These are phyloP conservation scores for Pipistrellus nathusii DNA, from an alignment of 2,797 vertebrate species.

Conservation along the genomic window DNA sequence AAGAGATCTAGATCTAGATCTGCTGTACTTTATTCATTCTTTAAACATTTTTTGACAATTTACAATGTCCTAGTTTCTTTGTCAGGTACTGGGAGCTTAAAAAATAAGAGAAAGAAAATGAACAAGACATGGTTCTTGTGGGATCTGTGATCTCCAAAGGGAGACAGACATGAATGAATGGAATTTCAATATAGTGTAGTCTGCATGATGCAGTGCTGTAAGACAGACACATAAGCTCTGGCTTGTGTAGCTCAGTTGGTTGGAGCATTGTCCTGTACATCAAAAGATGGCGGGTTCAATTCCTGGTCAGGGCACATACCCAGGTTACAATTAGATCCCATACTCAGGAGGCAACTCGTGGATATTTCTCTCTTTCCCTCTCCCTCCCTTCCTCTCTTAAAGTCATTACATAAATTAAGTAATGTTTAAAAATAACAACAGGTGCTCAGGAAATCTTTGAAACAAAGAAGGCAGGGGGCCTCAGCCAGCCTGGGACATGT, in stretches of 20 bases:
- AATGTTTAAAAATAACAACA: no score
- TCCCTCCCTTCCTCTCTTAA: no score
- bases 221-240: neutral
- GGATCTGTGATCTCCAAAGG: neutral
- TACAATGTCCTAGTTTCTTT: neutral
- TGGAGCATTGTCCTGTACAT: no score
- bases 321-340: no score
- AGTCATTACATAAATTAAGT: no score
- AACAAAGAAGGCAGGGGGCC: neutral
- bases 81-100: neutral
- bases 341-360: no score
- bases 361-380: no score
- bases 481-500: neutral
- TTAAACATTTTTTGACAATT: neutral
- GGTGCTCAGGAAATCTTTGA: neutral
- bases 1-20: neutral
- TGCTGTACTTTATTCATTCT: constrained; percentile 2
- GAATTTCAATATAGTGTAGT: neutral
- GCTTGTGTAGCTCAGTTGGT: no score
- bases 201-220: neutral
- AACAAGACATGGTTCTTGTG: neutral
- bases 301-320: no score
- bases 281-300: no score
- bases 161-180: neutral
- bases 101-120: neutral